Base-by-base conservation (phyloP, 2,113 vertebrate genomes). In the Perognathus longimembris region DNA sequence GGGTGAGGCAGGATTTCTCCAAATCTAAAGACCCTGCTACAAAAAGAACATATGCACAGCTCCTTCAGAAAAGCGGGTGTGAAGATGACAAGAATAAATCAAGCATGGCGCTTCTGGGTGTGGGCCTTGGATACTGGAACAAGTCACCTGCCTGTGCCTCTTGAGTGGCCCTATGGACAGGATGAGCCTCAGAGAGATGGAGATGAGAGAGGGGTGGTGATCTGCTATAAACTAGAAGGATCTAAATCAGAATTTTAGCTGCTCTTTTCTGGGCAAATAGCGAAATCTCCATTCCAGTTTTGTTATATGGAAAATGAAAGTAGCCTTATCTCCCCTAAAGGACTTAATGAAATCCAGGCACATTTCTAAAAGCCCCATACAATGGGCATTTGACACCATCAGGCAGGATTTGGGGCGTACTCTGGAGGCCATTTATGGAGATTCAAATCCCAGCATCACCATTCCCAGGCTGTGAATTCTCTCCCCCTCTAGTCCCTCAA, bases 391-490 rank as follows among this genome's bases (percentile, higher is more conserved):
- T 4, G 67, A 45, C 32, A 40, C 8, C 11, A 9, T 6, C 69
- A 20, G 59, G 34, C 36, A 59, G 67, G 63, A 5, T 2, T 28
- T 0, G 0, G 28, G 34, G 76, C 15, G 22, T 28, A 5, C 30
- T 14, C 4, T 2, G 10, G 18, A 1, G 20, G 30, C 57, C 26
- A 0, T 0, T 21, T 2, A 26, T 61, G 7, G 14, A 66, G 69
- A 61, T 32, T 9, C 50, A 61, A 61, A 67, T 10, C 20, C 57
- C 0, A 1, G 63, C 21, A 34, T 40, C 36, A 3, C 50, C 22
- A 1, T 10, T 32, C 12, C 83, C 0, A 0, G 24, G 59, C 63
- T 17, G 9, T 1, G 34, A 0, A 30, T n/a, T n/a, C n/a, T n/a
- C n/a, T n/a, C n/a, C n/a, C n/a, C n/a, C n/a, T 59, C 76, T 4